A percentile compares a stretch with the other conserved stretches of the same genome.
phyloP scores from a whole-genome alignment of 2,888 invertebrate species.

The Agonopterix heracliana region DNA sequence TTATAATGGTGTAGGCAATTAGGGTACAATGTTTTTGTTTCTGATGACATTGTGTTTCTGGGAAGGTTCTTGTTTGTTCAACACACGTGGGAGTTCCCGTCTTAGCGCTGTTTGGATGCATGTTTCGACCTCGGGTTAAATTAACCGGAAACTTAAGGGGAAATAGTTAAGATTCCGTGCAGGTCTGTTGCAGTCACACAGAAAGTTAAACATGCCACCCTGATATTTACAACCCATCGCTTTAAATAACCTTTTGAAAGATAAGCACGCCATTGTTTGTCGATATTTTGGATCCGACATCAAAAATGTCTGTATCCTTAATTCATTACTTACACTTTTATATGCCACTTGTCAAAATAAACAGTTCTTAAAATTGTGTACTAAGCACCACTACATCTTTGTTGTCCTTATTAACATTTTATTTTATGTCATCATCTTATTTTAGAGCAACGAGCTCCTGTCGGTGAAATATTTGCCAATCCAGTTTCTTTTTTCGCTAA shows the following conservation, averaged over 20 bases:
- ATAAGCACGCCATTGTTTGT: neutral
- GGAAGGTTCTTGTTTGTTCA: constrained; percentile 54
- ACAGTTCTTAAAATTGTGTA: too few relatives aligned
- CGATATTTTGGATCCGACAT: too few relatives aligned
- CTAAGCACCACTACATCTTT: too few relatives aligned
- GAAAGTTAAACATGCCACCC: constrained; percentile 44
- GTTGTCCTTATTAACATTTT: too few relatives aligned
- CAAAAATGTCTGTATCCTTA: too few relatives aligned
- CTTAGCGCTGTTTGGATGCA: constrained; percentile 47
- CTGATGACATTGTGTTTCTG: constrained; percentile 63
- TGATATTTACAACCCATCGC: constrained; percentile 10
- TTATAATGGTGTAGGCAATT: constrained; percentile 48
- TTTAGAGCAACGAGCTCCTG: too few relatives aligned
- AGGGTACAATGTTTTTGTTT: constrained; percentile 56
- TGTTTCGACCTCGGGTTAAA: constrained; percentile 64
- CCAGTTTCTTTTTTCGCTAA: too few relatives aligned
- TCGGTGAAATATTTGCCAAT: too few relatives aligned
- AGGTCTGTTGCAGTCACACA: constrained; percentile 49
- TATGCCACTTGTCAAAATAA: too few relatives aligned
- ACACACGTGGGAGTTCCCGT: constrained; percentile 59
- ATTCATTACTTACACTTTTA: too few relatives aligned
- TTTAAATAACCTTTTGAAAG: neutral
- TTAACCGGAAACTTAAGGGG: constrained; percentile 70
- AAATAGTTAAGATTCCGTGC: constrained; percentile 65
- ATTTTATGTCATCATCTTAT: too few relatives aligned